Evolutionary conservation across 2,888 invertebrate genomes (phyloP).

Genomic region (Phorcus lineatus): DNA sequence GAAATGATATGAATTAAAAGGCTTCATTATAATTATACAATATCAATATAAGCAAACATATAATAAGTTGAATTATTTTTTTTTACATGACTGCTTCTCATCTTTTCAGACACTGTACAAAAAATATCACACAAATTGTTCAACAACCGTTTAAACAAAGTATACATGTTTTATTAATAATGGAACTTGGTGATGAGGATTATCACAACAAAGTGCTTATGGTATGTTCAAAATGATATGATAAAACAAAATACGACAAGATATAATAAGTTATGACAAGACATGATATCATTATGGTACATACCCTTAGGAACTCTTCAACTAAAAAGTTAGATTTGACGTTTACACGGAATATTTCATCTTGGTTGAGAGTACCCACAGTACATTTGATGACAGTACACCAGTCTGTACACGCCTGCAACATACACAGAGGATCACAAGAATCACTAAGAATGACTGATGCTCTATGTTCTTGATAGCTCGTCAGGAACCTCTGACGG

Average conservation of each 20-base stretch:
- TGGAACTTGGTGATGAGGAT: neutral
- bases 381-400: conserved; percentile 65
- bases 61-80: neutral
- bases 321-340: conserved; percentile 61
- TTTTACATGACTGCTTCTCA: too few species aligned
- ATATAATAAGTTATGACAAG: neutral
- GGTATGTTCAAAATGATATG: too few species aligned
- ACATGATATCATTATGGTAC: neutral
- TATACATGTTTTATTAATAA: neutral
- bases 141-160: neutral
- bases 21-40: neutral
- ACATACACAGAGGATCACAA: neutral
- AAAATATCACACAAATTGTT: too few species aligned
- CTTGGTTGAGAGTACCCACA: conserved; percentile 54
- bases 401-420: conserved; percentile 47
- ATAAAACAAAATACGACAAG: neutral
- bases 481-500: too few species aligned
- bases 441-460: too few species aligned
- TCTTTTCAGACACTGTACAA: too few species aligned
- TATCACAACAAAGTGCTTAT: neutral
- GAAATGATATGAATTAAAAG: neutral
- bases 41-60: neutral
- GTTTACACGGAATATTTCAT: conserved; percentile 55
- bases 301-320: conserved; percentile 60
- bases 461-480: too few species aligned